A percentile compares a stretch with the other conserved stretches of the same genome.
Conservation (phyloP, 2,797 vertebrate genomes). For the Coendou prehensilis region DNA sequence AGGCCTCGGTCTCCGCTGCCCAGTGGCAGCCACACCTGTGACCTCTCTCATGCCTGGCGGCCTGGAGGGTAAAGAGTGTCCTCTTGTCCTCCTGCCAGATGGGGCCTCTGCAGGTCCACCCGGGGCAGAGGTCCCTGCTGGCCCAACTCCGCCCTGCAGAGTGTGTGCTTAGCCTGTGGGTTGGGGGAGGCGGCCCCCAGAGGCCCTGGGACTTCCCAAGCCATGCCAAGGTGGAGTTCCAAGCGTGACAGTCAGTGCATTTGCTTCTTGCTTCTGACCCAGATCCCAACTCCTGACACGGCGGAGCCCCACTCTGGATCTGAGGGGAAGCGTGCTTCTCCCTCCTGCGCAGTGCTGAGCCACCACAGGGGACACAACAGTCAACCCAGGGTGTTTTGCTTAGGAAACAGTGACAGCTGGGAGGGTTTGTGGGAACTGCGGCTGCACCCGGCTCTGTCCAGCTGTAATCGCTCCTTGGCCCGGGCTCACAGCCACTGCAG, state of each 20-base stretch:
- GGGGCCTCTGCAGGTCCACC: too few species aligned
- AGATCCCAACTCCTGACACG: not conserved
- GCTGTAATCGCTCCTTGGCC: not conserved
- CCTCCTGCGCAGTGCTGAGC: not conserved
- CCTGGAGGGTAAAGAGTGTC: too few species aligned
- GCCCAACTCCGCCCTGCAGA: not conserved
- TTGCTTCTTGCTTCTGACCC: not conserved
- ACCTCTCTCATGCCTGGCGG: not conserved
- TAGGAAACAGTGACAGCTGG: not conserved
- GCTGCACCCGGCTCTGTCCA: not conserved
- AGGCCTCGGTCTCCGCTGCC: not conserved
- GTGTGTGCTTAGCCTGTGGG: too few species aligned
- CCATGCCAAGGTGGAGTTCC: not conserved
- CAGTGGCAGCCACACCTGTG: not conserved
- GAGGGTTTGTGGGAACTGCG: too few species aligned
- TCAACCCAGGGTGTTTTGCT: not conserved
- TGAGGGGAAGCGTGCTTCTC: not conserved
- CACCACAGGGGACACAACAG: too few species aligned
- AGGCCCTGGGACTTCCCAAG: not conserved
- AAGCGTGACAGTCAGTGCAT: not conserved
- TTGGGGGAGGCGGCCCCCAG: not conserved
- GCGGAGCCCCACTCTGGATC: not conserved
- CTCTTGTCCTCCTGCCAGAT: not conserved
- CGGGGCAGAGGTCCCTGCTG: not conserved
- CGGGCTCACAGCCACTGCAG: not conserved